Percentiles rank a stretch among this genome's conserved stretches.
Evolutionary conservation across 2,797 vertebrate genomes (phyloP).

Genomic region (Diglossa cyanea): DNA sequence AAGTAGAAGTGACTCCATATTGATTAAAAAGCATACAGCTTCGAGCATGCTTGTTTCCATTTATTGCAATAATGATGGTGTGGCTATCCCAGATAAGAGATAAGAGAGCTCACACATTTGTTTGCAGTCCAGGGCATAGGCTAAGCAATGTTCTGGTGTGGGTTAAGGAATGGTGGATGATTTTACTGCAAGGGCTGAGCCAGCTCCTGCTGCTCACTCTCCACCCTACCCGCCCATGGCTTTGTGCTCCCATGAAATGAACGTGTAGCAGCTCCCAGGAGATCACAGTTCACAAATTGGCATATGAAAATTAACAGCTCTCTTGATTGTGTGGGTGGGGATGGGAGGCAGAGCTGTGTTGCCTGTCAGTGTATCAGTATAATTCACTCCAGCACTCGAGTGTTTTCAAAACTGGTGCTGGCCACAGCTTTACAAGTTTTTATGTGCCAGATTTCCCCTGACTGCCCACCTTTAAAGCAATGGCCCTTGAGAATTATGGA

Average conservation of each 20-base stretch:
- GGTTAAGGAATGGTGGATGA: not conserved
- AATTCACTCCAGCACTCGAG: not conserved
- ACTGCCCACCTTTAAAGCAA: not conserved
- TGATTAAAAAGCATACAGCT: not conserved
- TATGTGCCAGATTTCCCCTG: not conserved
- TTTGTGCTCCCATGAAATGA: not conserved
- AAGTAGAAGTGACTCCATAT: not conserved
- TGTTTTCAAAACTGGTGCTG: rapidly evolving
- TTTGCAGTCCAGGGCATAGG: not conserved
- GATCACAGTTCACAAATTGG: not conserved
- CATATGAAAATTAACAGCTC: not conserved
- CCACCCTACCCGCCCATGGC: rapidly evolving
- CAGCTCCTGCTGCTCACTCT: not conserved
- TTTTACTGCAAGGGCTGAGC: not conserved
- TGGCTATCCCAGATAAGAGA: too few relatives aligned
- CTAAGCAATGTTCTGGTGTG: not conserved
- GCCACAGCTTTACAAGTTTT: not conserved
- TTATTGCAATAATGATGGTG: not conserved
- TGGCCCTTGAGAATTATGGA: not conserved
- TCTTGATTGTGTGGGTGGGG: not conserved
- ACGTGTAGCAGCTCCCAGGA: not conserved
- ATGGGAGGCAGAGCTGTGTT: not conserved
- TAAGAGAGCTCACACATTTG: not conserved
- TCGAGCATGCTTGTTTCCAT: not conserved
- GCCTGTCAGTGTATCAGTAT: not conserved